Evolutionary conservation across 2,797 vertebrate genomes (phyloP), one percentile per base, ranked within the genome.

Genomic region (Sciurus vulgaris): DNA sequence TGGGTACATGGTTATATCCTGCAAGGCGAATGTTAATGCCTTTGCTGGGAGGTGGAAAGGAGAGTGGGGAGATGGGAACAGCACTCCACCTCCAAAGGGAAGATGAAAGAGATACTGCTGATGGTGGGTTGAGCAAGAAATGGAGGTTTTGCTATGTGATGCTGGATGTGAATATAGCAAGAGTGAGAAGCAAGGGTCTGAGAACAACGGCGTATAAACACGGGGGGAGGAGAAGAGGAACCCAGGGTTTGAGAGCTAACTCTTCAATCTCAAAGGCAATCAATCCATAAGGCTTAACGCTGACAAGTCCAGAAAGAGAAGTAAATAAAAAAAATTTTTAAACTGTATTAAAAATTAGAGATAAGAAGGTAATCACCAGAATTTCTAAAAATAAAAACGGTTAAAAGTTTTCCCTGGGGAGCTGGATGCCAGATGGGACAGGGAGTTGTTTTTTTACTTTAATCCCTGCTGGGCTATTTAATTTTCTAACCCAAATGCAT

Each of bases 341-440:
- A 63, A 70, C 35, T 20, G 49, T 78, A 30, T 56, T 65, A 78
- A 54, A 84, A 56, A 72, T 14, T 26, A 69, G 72, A 85, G 54
- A 20, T 33, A 92, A 95, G 70, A 69, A 89, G 24, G 35, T 35
- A 78, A 24, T 72, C 30, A 78, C 38, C 20, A 26, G 22, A 72
- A 63, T 65, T 44, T 35, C 74, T 89, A 78, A 89, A 83, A 95
- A 70, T 83, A 83, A 92, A 91, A 63, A 63, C 35, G 44, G 5
- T 78, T 44, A 24, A 72, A 70, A 67, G 18, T 1, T 69, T 59
- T 91, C 35, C 24, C 47, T 30, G 41, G 70, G 84, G 61, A 59
- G 26, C n/a, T 49, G 49, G 14, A 41, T 2, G 4, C 61, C 51
- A 95, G 44, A 44, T 65, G 8, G 30, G 65, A 72, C 12, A 54